Evolutionary conservation across 2,797 vertebrate species (phyloP).

Genomic region (Leuciscus waleckii): DNA sequence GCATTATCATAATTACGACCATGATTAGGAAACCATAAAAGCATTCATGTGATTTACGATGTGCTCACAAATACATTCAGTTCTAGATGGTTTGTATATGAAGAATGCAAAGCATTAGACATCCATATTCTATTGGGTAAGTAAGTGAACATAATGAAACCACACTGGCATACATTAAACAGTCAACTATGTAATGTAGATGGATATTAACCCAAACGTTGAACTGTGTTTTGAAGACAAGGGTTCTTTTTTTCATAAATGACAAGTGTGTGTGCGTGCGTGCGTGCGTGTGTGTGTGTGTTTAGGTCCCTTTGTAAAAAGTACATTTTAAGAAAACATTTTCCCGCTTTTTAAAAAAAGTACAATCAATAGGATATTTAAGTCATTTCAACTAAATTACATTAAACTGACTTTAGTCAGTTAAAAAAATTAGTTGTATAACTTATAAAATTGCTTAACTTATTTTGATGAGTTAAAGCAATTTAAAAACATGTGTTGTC

Average conservation of each 20-base stretch:
- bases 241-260: not conserved
- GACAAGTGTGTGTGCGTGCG: not conserved
- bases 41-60: conserved; percentile 65
- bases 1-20: conserved; percentile 62
- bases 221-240: not conserved
- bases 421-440: too few relatives aligned
- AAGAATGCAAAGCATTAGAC: conserved; percentile 31
- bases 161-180: conserved; percentile 17
- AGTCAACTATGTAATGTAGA: not conserved
- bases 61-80: conserved; percentile 30
- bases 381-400: too few relatives aligned
- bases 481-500: too few relatives aligned
- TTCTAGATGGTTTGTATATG: conserved; percentile 39
- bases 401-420: too few relatives aligned
- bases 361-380: too few relatives aligned
- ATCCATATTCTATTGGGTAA: conserved; percentile 27
- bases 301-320: too few relatives aligned
- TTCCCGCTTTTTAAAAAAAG: too few relatives aligned
- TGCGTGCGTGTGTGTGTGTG: too few relatives aligned
- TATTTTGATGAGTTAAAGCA: too few relatives aligned
- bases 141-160: conserved; percentile 16
- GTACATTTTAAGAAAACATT: too few relatives aligned
- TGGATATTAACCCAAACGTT: not conserved
- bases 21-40: conserved; percentile 65
- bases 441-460: too few relatives aligned